Evolutionary conservation across 2,888 invertebrate species (phyloP), one percentile per base, ranked within the genome.

Genomic region (Bugula neritina): DNA sequence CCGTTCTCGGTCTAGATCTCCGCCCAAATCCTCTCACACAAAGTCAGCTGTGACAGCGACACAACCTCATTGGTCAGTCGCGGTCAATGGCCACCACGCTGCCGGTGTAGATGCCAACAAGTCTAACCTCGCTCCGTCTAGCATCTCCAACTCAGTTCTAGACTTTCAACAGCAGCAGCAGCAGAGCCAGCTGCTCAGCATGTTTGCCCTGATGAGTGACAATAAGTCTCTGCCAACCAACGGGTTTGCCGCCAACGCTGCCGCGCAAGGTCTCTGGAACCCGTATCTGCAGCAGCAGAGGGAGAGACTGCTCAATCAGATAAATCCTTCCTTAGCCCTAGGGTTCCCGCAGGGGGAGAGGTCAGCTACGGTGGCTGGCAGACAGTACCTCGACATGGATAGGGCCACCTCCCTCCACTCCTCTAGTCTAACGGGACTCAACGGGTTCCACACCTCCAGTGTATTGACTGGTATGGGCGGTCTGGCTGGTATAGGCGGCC

Each of bases 201-300:
- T 17, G 27, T 25, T 63, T 25, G 17, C 27, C 5, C 27, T 63
- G 10, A 57, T 57, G 57, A 10, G 25, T 2, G 63, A 63, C 31
- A 25, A 63, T n/a, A 63, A 63, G 27, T 3, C 57, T 27, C 10
- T 63, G 63, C 27, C 63, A 13, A 63, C 13, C 27, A 31, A 27
- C 31, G 63, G 27, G 5, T 34, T 13, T n/a, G 31, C 27, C 3
- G 43, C 43, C 43, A 43, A 43, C 17, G 17, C 63, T 13, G 63
- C 63, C 31, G 63, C 63, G 10, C 5, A 27, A 3, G 63, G 10
- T 25, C 21, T 63, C 3, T 63, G 63, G 63, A 25, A 17, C 25
- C 27, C 63, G 5, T 25, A 25, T 63, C 3, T 63, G 31, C 63
- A 63, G n/a, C 63, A 63, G 31, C 63, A 63, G 31, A 13, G 63